These are phyloP conservation scores for Coranthus polyacanthus DNA, from an alignment of 2,797 vertebrate genomes.

Conservation along the genomic window DNA sequence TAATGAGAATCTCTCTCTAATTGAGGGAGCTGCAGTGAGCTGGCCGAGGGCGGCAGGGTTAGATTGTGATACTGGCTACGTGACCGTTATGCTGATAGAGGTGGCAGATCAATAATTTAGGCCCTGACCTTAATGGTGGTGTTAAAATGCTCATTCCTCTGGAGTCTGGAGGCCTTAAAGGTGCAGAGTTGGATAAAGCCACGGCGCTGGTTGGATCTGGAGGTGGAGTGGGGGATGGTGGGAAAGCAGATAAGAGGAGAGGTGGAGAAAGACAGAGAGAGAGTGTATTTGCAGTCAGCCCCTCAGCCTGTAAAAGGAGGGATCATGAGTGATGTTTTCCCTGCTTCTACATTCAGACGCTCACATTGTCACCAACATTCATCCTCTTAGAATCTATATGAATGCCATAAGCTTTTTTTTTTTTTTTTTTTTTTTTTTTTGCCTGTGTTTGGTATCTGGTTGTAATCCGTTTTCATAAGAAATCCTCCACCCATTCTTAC, in stretches of 20 bases:
- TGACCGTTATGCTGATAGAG: conserved; percentile 99
- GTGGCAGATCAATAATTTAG: conserved; percentile 99
- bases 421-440: conserved; percentile 14
- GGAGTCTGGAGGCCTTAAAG: conserved; percentile 89
- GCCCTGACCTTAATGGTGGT: conserved; percentile 95
- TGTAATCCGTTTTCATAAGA: conserved; percentile 82
- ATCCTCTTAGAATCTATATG: conserved; percentile 81
- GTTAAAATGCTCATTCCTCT: conserved; percentile 93
- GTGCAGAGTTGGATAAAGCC: conserved; percentile 80
- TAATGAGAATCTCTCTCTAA: conserved; percentile 99
- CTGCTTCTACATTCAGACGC: conserved; percentile 73
- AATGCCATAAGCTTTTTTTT: conserved; percentile 71
- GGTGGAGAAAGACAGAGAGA: conserved; percentile 73
- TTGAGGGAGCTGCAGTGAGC: conserved; percentile 90
- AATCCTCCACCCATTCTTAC: conserved; percentile 78
- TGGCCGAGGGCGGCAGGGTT: conserved; percentile 89
- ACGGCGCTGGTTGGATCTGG: conserved; percentile 53
- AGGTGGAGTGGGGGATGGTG: conserved; percentile 75
- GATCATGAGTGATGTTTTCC: conserved; percentile 79
- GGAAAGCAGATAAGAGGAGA: conserved; percentile 78
- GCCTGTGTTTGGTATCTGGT: conserved; percentile 69
- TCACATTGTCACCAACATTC: conserved; percentile 82
- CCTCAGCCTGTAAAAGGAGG: conserved; percentile 72
- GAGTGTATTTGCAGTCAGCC: conserved; percentile 78
- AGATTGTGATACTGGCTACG: conserved; percentile 94